phyloP scores from a whole-genome alignment of 1,140 invertebrate species.

The Pentalonia nigronervosa region DNA sequence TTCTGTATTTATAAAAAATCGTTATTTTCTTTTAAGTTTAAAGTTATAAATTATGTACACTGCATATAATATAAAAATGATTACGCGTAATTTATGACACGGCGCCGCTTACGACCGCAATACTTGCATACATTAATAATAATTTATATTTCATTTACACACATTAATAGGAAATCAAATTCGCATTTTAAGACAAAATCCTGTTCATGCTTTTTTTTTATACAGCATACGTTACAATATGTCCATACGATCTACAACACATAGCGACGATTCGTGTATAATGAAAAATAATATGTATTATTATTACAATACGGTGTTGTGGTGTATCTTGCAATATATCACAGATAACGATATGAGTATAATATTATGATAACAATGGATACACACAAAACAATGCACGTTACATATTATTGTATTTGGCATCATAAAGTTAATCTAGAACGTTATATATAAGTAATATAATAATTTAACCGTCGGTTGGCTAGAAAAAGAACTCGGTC shows the following conservation, averaged over 20 bases:
- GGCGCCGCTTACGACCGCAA: neutral
- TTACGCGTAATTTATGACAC: conserved; percentile 1
- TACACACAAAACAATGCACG: neutral
- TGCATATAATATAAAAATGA: conserved; percentile 9
- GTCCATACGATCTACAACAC: neutral
- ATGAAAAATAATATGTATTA: conserved; percentile 6
- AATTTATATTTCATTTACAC: conserved; percentile 14
- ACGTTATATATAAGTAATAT: neutral
- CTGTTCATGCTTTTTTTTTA: neutral
- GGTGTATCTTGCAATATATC: neutral
- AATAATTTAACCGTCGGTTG: neutral
- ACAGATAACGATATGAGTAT: neutral
- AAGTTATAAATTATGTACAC: conserved; percentile 17
- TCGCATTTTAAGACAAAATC: neutral
- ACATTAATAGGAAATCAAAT: conserved; percentile 13
- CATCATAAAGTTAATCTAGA: no score
- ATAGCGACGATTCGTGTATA: neutral
- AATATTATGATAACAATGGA: neutral
- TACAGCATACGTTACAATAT: neutral
- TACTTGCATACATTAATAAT: conserved; percentile 18
- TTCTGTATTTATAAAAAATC: neutral
- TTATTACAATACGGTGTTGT: neutral
- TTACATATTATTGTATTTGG: neutral
- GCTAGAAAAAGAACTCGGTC: neutral
- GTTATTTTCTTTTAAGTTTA: conserved; percentile 2